These are phyloP conservation scores for Pseudochirops cupreus DNA, from an alignment of 2,797 vertebrate species.

Conservation along the genomic window DNA sequence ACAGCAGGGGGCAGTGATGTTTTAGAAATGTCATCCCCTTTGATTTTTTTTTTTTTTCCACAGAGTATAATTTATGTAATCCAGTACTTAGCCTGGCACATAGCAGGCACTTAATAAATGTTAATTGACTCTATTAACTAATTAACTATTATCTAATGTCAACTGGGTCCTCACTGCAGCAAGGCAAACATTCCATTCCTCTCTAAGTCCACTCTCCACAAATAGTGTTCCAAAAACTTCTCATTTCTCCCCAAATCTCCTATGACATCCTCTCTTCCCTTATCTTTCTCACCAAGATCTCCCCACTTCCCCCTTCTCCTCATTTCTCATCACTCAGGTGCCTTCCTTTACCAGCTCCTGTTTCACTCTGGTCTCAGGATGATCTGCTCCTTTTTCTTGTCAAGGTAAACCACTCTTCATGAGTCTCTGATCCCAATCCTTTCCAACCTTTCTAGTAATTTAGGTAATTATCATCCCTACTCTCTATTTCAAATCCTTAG, in stretches of 20 bases:
- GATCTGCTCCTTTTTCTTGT: neutral
- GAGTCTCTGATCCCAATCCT: neutral
- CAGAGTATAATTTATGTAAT: neutral
- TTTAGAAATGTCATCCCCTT: neutral
- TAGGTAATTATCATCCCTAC: neutral
- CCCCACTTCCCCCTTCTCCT: neutral
- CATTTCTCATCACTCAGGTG: neutral
- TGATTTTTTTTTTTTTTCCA: neutral
- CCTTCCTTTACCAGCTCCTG: neutral
- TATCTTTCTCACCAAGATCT: neutral
- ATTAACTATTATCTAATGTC: neutral
- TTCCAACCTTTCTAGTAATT: neutral
- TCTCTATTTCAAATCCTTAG: neutral
- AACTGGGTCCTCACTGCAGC: neutral
- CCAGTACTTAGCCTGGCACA: neutral
- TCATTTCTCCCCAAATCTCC: neutral
- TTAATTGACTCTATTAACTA: neutral
- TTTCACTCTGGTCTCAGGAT: neutral
- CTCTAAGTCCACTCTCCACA: neutral
- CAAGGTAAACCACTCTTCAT: neutral
- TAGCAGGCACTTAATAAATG: neutral
- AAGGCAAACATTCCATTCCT: neutral
- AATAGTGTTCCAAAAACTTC: neutral
- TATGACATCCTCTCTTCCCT: neutral
- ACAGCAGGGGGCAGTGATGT: neutral